Conservation (phyloP, 2,888 invertebrate species). For the Plusia festucae region DNA sequence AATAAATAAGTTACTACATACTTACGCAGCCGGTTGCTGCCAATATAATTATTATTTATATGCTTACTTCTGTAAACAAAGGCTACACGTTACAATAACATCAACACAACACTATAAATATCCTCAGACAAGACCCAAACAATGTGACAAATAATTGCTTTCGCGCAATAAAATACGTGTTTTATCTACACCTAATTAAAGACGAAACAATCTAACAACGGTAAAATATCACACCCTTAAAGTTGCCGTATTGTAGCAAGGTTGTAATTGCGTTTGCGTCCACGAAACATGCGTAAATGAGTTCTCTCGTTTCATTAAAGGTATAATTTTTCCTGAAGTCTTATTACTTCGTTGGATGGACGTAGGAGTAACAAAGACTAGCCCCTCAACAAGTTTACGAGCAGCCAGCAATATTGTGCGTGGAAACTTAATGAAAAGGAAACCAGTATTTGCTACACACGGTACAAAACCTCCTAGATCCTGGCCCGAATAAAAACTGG, state of each 20-base stretch:
- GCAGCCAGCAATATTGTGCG: constrained; percentile 83
- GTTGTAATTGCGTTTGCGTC: constrained; percentile 48
- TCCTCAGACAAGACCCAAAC: constrained; percentile 29
- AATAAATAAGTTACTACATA: not conserved
- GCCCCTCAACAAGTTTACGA: constrained; percentile 80
- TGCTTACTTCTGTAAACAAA: not conserved
- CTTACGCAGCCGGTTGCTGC: not conserved
- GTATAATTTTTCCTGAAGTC: constrained; percentile 79
- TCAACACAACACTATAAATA: constrained; percentile 34
- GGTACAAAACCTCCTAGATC: constrained; percentile 64
- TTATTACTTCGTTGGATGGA: constrained; percentile 74
- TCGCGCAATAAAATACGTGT: constrained; percentile 49
- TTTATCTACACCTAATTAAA: constrained; percentile 56
- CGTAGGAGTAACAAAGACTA: constrained; percentile 66
- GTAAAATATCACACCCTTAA: constrained; percentile 50
- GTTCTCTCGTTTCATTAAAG: constrained; percentile 79
- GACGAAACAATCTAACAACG: constrained; percentile 40
- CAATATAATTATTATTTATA: not conserved
- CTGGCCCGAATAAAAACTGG: constrained; percentile 50
- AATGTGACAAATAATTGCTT: constrained; percentile 42
- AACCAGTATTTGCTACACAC: constrained; percentile 72
- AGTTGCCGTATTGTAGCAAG: constrained; percentile 45
- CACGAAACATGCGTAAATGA: constrained; percentile 54
- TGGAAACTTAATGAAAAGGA: constrained; percentile 85
- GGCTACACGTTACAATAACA: constrained; percentile 5